Percentiles rank a stretch among this genome's conserved stretches.
Evolutionary conservation across 1,140 invertebrate species (phyloP).

Genomic region (Trichonephila clavipes): DNA sequence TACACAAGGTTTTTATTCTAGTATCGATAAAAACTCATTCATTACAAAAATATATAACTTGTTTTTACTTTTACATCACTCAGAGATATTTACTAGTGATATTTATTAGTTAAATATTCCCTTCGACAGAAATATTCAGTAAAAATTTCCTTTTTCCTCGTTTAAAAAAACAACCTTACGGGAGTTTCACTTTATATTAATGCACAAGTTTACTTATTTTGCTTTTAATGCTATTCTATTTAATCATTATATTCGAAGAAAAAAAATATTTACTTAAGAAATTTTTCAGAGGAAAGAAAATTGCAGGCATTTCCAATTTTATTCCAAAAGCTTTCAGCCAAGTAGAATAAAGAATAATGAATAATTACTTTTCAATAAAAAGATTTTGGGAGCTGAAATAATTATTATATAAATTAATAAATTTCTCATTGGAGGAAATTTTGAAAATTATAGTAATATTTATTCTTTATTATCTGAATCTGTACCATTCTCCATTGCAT

Average conservation of each 20-base stretch:
- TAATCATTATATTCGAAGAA: background rate
- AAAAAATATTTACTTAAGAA: background rate
- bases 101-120: too few relatives aligned
- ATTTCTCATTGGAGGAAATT: background rate
- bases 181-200: background rate
- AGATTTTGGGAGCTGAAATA: background rate
- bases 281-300: background rate
- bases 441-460: background rate
- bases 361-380: constrained; percentile 9
- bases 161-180: background rate
- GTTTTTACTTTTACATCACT: too few relatives aligned
- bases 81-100: too few relatives aligned
- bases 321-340: background rate
- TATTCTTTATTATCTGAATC: too few relatives aligned
- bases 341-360: background rate
- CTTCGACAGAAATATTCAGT: too few relatives aligned
- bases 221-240: background rate
- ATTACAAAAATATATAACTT: too few relatives aligned
- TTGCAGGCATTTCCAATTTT: background rate
- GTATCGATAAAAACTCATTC: too few relatives aligned
- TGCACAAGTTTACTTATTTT: background rate
- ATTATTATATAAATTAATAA: background rate
- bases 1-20: too few relatives aligned
- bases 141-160: background rate
- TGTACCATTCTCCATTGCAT: too few relatives aligned